Base-by-base conservation (phyloP, 2,113 vertebrate genomes). In the Noturus placidus region DNA sequence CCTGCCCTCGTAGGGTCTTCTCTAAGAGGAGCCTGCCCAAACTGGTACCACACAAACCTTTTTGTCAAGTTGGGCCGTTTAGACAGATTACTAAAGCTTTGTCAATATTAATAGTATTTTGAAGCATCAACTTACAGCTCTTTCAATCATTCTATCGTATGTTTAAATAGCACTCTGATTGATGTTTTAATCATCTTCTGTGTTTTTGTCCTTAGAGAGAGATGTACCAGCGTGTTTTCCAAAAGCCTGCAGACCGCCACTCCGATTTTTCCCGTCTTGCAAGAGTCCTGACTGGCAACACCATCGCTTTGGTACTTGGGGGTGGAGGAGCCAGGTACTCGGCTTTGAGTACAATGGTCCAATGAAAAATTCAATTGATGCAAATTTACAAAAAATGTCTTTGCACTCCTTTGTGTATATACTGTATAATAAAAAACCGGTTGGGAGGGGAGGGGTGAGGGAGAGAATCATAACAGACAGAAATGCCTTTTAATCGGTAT, bases 181-280 rank as follows among this genome's bases (percentile, higher is more conserved):
- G 27, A 83, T 10, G 1, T 42, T 59, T 59, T 50, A 61, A 56
- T 63, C 33, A 33, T 27, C 25, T 11, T 56, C 33, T 80, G 56
- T 83, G 57, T 27, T 11, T 27, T 11, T 13, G 13, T 8, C 57
- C 25, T 84, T 93, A 99, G 98, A 94, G 95, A 76, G 98, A 99
- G 93, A 93, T 99, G 96, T 98, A 98, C 0, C 93, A 97, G 10
- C 96, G 97, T 0, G 94, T 98, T 65, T 97, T 95, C 94, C 96
- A 98, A 93, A 97, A 97, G 82, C 77, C 90, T 0, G 96, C 97
- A 0, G 97, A 99, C 87, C 96, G 96, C 0, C 97, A 98, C 93
- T 98, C 97, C 0, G 98, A 99, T 92, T 98, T 99, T 89, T 99
- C 98, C 3, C 96, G 98, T 61, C 93, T 99, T 91, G 98, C 97